Base-by-base conservation (phyloP, 2,888 invertebrate species). In the Drosophila heteroneura region DNA sequence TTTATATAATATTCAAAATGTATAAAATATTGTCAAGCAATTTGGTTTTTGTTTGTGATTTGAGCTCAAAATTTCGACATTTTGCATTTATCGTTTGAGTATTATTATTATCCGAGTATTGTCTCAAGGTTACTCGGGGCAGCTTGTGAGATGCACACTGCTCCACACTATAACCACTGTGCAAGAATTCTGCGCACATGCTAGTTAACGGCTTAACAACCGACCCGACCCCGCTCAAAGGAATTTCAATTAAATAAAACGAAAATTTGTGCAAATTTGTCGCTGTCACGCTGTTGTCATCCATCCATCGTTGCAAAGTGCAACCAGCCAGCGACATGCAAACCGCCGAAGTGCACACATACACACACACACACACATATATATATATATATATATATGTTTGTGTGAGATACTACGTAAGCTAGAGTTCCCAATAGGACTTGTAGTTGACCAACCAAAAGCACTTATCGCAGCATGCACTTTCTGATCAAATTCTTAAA, bases 161-260 rank as follows among this genome's bases (percentile, higher is more conserved):
- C n/a, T 14, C 22, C 44, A 56, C 14, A n/a, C 44, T 67, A 12
- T 10, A 14, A 47, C 60, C 78, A 75, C 52, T 78, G 78, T 78
- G 63, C 66, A 51, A 30, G 16, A 47, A 41, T 53, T 67, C 47
- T 79, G 76, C 69, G 68, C 60, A 62, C 35, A 53, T 65, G 57
- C 65, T 75, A 51, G 56, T 63, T 62, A 72, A 63, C 62, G 54
- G 61, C 59, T 58, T 22, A 35, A 54, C 35, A n/a, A 30, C 30
- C n/a, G 22, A 16, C 16, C 10, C 44, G 65, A 28, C 33, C 28
- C 64, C 65, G 70, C 60, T 75, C 74, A 83, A 82, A 78, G 74
- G 76, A 74, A 85, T 81, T 84, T 85, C 60, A 85, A 80, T 83
- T 75, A 75, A 83, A 83, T 85, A 58, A 81, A 83, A 54, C 61